Conservation (phyloP, 2,113 vertebrate species). For the Otolemur garnettii region DNA sequence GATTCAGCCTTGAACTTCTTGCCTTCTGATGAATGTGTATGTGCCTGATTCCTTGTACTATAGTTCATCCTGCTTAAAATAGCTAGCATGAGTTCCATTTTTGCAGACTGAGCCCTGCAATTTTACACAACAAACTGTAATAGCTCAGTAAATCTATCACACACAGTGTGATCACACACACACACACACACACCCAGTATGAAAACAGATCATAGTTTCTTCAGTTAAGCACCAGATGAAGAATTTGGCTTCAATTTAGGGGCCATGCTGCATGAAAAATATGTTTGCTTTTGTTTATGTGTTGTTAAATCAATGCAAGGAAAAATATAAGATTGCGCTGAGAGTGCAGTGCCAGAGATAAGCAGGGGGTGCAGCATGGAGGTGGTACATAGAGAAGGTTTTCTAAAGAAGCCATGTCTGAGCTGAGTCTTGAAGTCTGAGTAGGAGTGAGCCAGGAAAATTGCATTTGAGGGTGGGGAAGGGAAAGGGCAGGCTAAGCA, state of each 20-base stretch:
- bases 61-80: slow-evolving; percentile 62
- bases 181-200: background rate
- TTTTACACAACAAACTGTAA: slow-evolving; percentile 56
- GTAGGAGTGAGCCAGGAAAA: background rate
- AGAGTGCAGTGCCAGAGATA: slow-evolving; percentile 67
- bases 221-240: slow-evolving; percentile 76
- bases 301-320: slow-evolving; percentile 70
- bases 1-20: slow-evolving; percentile 3
- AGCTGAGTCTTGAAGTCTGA: slow-evolving; percentile 12
- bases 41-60: background rate
- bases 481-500: background rate
- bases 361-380: slow-evolving; percentile 24
- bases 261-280: slow-evolving; percentile 73
- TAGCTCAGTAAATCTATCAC: slow-evolving; percentile 53
- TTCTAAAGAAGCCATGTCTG: slow-evolving; percentile 27
- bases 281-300: slow-evolving; percentile 81
- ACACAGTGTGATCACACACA: slow-evolving; percentile 44
- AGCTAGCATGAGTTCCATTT: slow-evolving; percentile 44
- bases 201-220: slow-evolving; percentile 64
- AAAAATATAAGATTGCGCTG: slow-evolving; percentile 74
- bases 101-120: slow-evolving; percentile 13
- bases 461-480: background rate
- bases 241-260: slow-evolving; percentile 77
- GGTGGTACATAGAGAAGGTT: background rate
- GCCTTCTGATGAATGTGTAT: slow-evolving; percentile 27